Evolutionary conservation across 2,797 vertebrate genomes (phyloP).

Genomic region (Characodon lateralis): DNA sequence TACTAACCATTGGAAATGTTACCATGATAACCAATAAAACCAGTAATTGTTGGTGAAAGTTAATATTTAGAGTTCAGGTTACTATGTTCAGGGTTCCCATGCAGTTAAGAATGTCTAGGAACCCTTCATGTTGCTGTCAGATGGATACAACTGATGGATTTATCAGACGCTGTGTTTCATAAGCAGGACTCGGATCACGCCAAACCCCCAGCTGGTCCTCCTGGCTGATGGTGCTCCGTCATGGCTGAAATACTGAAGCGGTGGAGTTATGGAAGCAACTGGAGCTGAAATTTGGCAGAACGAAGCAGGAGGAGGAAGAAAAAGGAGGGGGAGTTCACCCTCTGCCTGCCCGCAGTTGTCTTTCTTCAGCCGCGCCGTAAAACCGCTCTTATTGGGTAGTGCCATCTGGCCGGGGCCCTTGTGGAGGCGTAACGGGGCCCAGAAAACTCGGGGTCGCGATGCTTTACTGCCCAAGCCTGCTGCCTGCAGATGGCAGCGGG

Average conservation of each 20-base stretch:
- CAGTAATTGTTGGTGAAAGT: neutral
- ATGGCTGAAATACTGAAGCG: constrained; percentile 69
- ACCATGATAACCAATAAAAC: neutral
- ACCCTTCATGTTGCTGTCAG: neutral
- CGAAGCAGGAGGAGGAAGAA: constrained; percentile 33
- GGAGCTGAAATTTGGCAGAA: constrained; percentile 56
- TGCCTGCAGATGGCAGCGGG: constrained; percentile 81
- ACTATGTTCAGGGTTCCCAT: too few relatives aligned
- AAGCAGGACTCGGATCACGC: constrained; percentile 15
- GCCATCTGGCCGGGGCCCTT: constrained; percentile 82
- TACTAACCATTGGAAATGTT: too few relatives aligned
- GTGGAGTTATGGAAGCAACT: constrained; percentile 46
- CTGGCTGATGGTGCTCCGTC: constrained; percentile 54
- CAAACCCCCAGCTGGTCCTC: constrained; percentile 38
- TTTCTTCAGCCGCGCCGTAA: constrained; percentile 82
- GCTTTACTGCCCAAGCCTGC: constrained; percentile 85
- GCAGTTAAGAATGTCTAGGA: too few relatives aligned
- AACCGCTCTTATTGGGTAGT: constrained; percentile 80
- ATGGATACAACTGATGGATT: neutral
- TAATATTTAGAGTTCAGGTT: too few relatives aligned
- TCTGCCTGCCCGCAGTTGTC: constrained; percentile 70
- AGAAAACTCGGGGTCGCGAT: constrained; percentile 78
- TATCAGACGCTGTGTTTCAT: neutral
- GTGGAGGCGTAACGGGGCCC: constrained; percentile 75
- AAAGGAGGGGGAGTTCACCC: constrained; percentile 52